Base-by-base conservation (phyloP, 2,797 vertebrate species). In the Notolabrus celidotus region DNA sequence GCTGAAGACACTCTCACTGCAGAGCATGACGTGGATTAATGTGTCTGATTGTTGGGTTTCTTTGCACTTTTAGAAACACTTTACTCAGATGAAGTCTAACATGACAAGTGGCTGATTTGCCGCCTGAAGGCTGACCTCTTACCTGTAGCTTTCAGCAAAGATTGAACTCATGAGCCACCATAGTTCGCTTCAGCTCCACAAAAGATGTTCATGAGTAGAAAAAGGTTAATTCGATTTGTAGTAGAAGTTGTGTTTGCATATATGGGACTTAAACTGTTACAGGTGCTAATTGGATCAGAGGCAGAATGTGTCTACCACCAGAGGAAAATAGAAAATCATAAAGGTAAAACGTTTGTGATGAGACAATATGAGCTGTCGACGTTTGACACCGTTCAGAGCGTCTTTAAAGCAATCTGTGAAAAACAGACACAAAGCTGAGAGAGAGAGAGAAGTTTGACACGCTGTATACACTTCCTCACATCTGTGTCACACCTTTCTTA, bases 141-240 rank as follows among this genome's bases (percentile, higher is more conserved):
- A 12, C 12, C 10, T 38, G 36, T 38, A 2, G 10, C 36, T 38
- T 14, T 12, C 12, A 33, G 3, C 2, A 8, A 3, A 33, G 10
- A 11, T 33, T 2, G 8, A 33, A 33, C 7, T 10, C 7, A 33
- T 34, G 20, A 23, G 34, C 27, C 10, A 10, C n/a, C 12, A 23
- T 14, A 27, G 1, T 46, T 14, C 36, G 41, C 17, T 49, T 59
- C n/a, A 42, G 16, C 42, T 36, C 17, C 31, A 8, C 7, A 7
- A 7, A 31, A 7, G 31, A 31, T 31, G 10, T 54, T 43, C 38
- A 55, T 66, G 43, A 33, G 62, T 9, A 54, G 41, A 22, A 39
- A 58, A 11, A 39, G 0, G 3, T 33, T 33, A 23, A 62, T 61
- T 8, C 42, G 23, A 22, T 42, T 25, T 57, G 16, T 22, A 38